Percentiles rank a stretch among this genome's conserved stretches.
phyloP scores from a whole-genome alignment of 2,113 vertebrate genomes.

The Callocephalon fimbriatum region DNA sequence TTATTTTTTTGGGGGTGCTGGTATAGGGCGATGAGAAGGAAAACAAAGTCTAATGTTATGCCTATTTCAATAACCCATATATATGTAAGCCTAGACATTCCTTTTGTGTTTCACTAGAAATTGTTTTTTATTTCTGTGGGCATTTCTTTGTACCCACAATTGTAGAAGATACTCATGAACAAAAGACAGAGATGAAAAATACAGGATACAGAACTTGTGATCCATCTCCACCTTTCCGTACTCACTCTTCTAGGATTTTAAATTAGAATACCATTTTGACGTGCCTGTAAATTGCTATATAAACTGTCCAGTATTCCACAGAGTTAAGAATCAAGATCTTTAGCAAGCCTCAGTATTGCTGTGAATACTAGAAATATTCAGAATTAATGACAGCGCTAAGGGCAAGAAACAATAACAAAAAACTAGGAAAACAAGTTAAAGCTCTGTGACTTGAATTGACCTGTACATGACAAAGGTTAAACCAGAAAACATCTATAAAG shows the following conservation, averaged over 20 bases:
- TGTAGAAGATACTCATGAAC: not conserved
- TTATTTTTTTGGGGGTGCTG: fast-evolving
- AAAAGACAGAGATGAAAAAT: not conserved
- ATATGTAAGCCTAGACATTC: not conserved
- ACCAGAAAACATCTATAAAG: not conserved
- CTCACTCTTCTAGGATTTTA: not conserved
- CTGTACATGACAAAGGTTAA: not conserved
- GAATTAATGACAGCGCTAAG: not conserved
- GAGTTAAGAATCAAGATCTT: not conserved
- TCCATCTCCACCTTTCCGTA: not conserved
- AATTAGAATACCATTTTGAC: not conserved
- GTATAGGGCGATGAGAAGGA: not conserved
- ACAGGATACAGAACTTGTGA: not conserved
- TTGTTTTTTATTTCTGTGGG: not conserved
- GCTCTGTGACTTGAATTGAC: not conserved
- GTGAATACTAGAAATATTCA: not conserved
- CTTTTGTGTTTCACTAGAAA: not conserved
- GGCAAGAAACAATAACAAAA: not conserved
- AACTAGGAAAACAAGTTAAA: fast-evolving
- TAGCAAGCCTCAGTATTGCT: not conserved
- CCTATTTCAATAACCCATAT: not conserved
- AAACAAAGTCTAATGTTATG: not conserved
- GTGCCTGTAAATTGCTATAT: not conserved
- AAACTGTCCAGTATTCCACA: not conserved
- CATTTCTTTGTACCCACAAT: not conserved